Conservation (phyloP, 2,888 invertebrate species). For the Mylabris sibirica region DNA sequence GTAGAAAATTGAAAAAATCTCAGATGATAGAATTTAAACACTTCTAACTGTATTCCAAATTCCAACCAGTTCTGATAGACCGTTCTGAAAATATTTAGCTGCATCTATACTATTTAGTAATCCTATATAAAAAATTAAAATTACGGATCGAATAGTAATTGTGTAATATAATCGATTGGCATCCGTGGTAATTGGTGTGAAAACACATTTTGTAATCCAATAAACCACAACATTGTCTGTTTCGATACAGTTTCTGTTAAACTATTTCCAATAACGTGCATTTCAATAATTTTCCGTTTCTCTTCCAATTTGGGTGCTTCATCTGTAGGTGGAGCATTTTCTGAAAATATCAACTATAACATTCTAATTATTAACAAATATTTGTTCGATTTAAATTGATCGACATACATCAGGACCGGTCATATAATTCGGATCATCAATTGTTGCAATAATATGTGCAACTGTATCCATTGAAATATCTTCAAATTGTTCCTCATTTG, state of each 20-base stretch:
- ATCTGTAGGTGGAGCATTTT: constrained; percentile 82
- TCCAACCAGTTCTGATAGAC: too few species aligned
- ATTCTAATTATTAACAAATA: neutral
- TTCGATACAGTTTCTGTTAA: constrained; percentile 85
- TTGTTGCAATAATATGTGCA: constrained; percentile 81
- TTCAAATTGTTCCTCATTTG: constrained; percentile 65
- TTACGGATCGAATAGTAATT: constrained; percentile 92
- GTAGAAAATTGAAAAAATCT: too few species aligned
- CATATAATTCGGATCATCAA: constrained; percentile 85
- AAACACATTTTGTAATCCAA: constrained; percentile 93
- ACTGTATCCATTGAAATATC: constrained; percentile 83
- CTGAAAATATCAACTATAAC: constrained; percentile 76
- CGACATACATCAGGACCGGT: constrained; percentile 77
- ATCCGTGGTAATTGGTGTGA: constrained; percentile 95
- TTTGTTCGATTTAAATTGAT: neutral
- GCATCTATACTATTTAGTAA: too few species aligned
- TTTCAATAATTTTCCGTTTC: constrained; percentile 85
- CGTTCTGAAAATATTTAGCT: too few species aligned
- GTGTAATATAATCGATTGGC: constrained; percentile 97
- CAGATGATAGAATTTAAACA: too few species aligned
- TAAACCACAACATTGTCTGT: constrained; percentile 92
- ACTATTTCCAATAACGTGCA: constrained; percentile 94
- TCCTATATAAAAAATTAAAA: constrained; percentile 57
- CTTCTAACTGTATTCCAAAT: too few species aligned
- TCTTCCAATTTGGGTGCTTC: constrained; percentile 93